These are phyloP conservation scores for Spatulosminthurus flaviceps DNA, from an alignment of 2,888 invertebrate genomes.

Conservation along the genomic window DNA sequence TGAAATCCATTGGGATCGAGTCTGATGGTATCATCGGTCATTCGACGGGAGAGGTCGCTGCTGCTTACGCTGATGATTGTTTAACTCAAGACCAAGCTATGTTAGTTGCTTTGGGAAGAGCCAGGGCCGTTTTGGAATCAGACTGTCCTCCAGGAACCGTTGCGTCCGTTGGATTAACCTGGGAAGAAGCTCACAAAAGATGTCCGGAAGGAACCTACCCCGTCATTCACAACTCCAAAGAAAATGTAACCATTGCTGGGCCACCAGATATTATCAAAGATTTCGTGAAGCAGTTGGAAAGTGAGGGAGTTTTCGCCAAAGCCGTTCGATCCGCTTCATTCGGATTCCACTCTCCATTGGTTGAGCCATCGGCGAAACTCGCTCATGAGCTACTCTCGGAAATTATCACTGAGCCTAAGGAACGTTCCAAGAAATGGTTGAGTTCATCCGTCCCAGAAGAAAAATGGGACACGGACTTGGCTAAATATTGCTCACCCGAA, in stretches of 20 bases:
- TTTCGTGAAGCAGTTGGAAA: slow-evolving; percentile 76
- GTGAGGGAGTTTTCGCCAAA: slow-evolving; percentile 82
- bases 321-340: slow-evolving; percentile 85
- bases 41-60: slow-evolving; percentile 91
- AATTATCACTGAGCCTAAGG: slow-evolving; percentile 68
- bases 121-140: slow-evolving; percentile 73
- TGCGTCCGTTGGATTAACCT: slow-evolving; percentile 88
- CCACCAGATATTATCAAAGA: slow-evolving; percentile 75
- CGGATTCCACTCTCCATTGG: slow-evolving; percentile 92
- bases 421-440: slow-evolving; percentile 69
- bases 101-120: slow-evolving; percentile 80
- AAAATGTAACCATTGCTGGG: slow-evolving; percentile 94
- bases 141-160: slow-evolving; percentile 78
- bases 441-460: slow-evolving; percentile 67
- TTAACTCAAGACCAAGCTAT: slow-evolving; percentile 93
- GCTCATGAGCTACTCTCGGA: slow-evolving; percentile 77
- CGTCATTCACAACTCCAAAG: slow-evolving; percentile 93
- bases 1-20: slow-evolving; percentile 77
- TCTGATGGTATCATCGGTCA: slow-evolving; percentile 97
- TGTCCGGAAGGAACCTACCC: slow-evolving; percentile 82
- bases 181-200: slow-evolving; percentile 79
- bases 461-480: slow-evolving; percentile 67
- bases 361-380: slow-evolving; percentile 83
- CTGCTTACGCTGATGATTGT: slow-evolving; percentile 95
- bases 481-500: slow-evolving; percentile 66